Evolutionary conservation across 2,113 vertebrate genomes (phyloP), one percentile per base, ranked within the genome.

Genomic region (Antidorcas marsupialis): DNA sequence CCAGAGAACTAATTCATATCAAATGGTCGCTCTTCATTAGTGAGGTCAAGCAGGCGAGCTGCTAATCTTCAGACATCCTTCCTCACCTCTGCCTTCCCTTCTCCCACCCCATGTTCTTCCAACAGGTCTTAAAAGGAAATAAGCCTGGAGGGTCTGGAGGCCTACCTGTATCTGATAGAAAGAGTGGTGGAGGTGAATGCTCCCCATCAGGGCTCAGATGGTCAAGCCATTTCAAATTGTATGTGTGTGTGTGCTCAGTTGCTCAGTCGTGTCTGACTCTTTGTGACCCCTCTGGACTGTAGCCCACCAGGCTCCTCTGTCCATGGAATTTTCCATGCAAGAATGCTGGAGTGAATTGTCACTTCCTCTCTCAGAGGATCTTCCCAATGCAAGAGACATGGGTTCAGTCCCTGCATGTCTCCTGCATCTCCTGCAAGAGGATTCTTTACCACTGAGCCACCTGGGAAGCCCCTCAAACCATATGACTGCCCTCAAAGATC

Each of bases 121-220:
- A 85, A n/a, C 1, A 30, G 28, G 7, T 47, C 33, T 81, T 39
- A n/a, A n/a, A 16, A 85, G 33, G 33, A 74, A 95, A 57, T 27
- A 33, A 91, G 10, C 28, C 43, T 53, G 36, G 13, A 53, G 25
- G 33, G 8, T n/a, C 57, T 76, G 62, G 43, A 39, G 78, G 36
- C 3, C 11, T 6, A 9, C 1, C 19, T 57, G 21, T 14, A 83
- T 84, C 60, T 33, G 11, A 52, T 36, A 27, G 17, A 67, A 93
- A 45, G 27, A 7, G 8, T 47, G n/a, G 23, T 19, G 17, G 27
- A 2, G 12, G 2, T 8, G 16, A 19, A 2, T 4, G 3, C 3
- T 81, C 9, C 55, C 10, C 17, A 1, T 3, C 30, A 23, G 19
- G 33, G 36, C 23, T 62, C 55, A 60, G 28, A 60, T 21, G 43